A percentile compares a stretch with the other conserved stretches of the same genome.
Evolutionary conservation across 1,140 invertebrate species (phyloP).

Genomic region (Drosophila sulfurigaster): DNA sequence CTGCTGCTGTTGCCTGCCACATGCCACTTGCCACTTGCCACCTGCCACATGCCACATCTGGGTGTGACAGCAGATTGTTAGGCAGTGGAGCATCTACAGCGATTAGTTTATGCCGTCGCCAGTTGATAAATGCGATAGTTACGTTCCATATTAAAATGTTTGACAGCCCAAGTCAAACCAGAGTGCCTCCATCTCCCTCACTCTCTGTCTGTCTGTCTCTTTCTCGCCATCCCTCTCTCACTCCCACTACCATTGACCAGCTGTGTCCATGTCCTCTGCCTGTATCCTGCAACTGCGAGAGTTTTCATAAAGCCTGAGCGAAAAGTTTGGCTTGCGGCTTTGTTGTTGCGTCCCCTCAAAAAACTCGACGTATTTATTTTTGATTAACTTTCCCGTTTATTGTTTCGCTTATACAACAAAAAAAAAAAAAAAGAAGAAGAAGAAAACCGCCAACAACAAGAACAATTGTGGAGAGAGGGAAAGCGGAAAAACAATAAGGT

Average conservation of each 20-base stretch:
- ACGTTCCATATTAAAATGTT: conserved; percentile 59
- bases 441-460: neutral
- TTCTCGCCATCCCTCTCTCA: neutral
- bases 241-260: conserved; percentile 3
- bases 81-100: neutral
- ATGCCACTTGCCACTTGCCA: neutral
- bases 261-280: conserved; percentile 9
- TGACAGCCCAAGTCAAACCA: conserved; percentile 37
- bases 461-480: neutral
- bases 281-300: too few species aligned
- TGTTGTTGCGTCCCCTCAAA: conserved; percentile 7
- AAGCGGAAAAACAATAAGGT: conserved; percentile 13
- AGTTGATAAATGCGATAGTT: conserved; percentile 60
- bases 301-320: conserved; percentile 28
- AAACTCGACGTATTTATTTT: conserved; percentile 39
- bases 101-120: conserved; percentile 27
- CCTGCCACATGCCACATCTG: conserved; percentile 24
- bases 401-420: conserved; percentile 26
- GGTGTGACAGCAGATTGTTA: conserved; percentile 28
- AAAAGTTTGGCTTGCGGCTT: conserved; percentile 39
- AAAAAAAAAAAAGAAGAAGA: neutral
- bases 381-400: conserved; percentile 49
- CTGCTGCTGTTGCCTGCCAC: neutral
- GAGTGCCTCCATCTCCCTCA: neutral
- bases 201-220: neutral